A percentile compares a stretch with the other conserved stretches of the same genome.
Conservation (phyloP, 2,113 vertebrate genomes). For the Cnemophilus loriae region DNA sequence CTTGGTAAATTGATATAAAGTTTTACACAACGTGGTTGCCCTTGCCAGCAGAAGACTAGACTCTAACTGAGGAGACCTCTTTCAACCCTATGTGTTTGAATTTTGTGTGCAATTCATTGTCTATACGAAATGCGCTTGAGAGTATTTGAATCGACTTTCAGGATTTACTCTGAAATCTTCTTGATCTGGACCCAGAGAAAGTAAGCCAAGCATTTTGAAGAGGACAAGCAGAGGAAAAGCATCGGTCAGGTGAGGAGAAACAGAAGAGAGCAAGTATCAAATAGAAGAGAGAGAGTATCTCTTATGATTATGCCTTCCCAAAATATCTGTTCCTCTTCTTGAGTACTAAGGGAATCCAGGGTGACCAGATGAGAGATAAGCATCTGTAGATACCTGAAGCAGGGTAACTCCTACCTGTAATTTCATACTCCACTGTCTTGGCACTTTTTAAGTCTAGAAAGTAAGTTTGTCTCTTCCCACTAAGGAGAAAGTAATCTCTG, state of each 20-base stretch:
- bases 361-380: not conserved
- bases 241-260: not conserved
- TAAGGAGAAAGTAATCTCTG: not conserved
- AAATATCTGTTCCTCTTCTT: not conserved
- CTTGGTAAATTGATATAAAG: not conserved
- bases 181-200: not conserved
- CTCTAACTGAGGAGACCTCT: not conserved
- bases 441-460: not conserved
- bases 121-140: not conserved
- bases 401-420: not conserved
- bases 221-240: not conserved
- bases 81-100: not conserved
- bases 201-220: not conserved
- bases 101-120: not conserved
- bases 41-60: not conserved
- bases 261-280: not conserved
- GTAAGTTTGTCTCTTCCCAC: not conserved
- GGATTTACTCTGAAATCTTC: not conserved
- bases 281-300: not conserved
- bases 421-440: not conserved
- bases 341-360: not conserved
- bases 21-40: not conserved
- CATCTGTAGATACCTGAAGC: not conserved
- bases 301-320: not conserved
- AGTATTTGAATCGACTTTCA: not conserved